Evolutionary conservation across 2,888 invertebrate species (phyloP), one percentile per base, ranked within the genome.

Genomic region (Odiellus spinosus): DNA sequence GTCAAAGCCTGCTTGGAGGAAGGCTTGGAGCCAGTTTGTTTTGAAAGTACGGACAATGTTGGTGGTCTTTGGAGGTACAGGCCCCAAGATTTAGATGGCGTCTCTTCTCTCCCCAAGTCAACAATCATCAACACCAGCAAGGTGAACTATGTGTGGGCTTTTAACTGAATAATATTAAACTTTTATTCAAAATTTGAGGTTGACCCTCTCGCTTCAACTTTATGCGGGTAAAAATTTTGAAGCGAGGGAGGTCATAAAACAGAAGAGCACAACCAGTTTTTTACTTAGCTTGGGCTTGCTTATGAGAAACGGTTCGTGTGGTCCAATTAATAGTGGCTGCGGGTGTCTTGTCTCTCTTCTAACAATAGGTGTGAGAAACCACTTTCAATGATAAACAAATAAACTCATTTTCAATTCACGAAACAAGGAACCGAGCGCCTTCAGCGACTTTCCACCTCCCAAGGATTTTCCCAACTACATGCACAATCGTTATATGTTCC

Each of bases 391-490:
- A 56, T 18, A 44, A 54, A 8, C 49, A 54, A 21, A 58, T 61
- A 17, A 58, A 59, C 2, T 63, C 62, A 2, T 62, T 64, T 11
- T 64, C 62, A 58, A 60, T 58, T 64, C 12, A 64, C 63, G 49
- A 67, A 62, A 61, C 42, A 68, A 68, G 54, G 64, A 63, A 52
- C 57, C 63, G 55, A 60, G 57, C 15, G 59, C 64, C 10, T 65
- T 60, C 54, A 64, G 64, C 44, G 64, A 71, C 56, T 71, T 68
- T 54, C 69, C 69, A 1, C 64, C 66, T 1, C 54, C 53, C 5
- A 44, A 59, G 32, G 56, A 67, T 10, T 66, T 60, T 49, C 65
- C 70, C 8, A 65, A 65, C 48, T 71, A 64, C 57, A 63, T 71
- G 63, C 67, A 66, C 46, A 67, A 70, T 52, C 52, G 8, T 8